These are phyloP conservation scores for Agraylea sexmaculata DNA, from an alignment of 1,140 invertebrate genomes.

Conservation along the genomic window DNA sequence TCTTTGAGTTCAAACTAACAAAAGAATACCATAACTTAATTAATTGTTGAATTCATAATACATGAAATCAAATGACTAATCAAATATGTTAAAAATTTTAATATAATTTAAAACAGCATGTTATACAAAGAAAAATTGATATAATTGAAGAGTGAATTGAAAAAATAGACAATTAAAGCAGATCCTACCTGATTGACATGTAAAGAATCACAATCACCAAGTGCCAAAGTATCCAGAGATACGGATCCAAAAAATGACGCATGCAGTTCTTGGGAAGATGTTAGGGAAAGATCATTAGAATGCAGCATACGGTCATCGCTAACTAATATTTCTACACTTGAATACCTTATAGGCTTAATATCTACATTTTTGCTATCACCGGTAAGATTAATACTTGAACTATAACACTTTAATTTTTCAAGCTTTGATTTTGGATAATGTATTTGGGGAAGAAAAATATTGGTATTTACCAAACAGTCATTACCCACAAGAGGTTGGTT, in stretches of 20 bases:
- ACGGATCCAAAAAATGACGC: constrained; percentile 17
- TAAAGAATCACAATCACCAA: constrained; percentile 13
- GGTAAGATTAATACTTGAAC: constrained; percentile 3
- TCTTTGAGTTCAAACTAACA: constrained; percentile 94
- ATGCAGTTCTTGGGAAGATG: constrained; percentile 14
- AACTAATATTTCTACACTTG: constrained; percentile 15
- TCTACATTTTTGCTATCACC: constrained; percentile 4
- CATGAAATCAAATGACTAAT: neutral
- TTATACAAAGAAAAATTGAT: neutral
- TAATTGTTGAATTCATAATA: constrained; percentile 5
- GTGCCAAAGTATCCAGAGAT: constrained; percentile 16
- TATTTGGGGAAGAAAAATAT: too few relatives aligned
- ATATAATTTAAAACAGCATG: neutral
- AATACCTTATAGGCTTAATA: constrained; percentile 12
- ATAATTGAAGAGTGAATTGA: neutral
- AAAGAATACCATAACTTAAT: constrained; percentile 13
- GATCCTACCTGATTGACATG: constrained; percentile 23
- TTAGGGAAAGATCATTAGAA: constrained; percentile 8
- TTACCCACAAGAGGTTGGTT: too few relatives aligned
- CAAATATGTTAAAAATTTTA: neutral
- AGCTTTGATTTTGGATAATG: too few relatives aligned
- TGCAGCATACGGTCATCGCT: constrained; percentile 1
- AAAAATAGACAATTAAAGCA: constrained; percentile 2
- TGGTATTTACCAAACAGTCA: too few relatives aligned
- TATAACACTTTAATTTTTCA: too few relatives aligned